phyloP scores from a whole-genome alignment of 1,140 invertebrate species.

The Battus philenor region DNA sequence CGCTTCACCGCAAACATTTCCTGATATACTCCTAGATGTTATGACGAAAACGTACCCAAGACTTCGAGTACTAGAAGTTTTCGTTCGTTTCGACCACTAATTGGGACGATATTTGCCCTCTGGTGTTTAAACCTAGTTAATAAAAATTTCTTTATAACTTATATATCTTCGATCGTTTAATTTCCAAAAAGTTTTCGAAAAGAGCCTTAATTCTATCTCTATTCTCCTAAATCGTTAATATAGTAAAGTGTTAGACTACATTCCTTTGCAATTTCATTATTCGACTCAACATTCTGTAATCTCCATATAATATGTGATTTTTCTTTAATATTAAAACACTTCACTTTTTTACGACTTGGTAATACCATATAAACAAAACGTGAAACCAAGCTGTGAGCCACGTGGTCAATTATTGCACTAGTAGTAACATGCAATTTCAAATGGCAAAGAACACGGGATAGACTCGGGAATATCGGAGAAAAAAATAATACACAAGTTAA shows the following conservation, averaged over 20 bases:
- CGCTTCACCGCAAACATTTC: constrained; percentile 24
- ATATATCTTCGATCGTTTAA: constrained; percentile 30
- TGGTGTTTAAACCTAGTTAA: constrained; percentile 30
- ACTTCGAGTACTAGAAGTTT: constrained; percentile 24
- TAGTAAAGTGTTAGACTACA: constrained; percentile 25
- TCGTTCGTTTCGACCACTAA: constrained; percentile 23
- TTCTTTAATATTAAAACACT: constrained; percentile 27
- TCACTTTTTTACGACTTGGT: constrained; percentile 3
- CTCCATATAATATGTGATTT: constrained; percentile 25
- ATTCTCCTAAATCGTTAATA: constrained; percentile 17
- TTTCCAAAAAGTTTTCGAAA: background rate
- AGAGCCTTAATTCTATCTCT: no score
- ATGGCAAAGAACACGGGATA: constrained; percentile 18
- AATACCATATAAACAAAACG: constrained; percentile 2
- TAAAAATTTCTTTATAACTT: constrained; percentile 31
- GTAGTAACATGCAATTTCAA: constrained; percentile 19
- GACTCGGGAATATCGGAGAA: constrained; percentile 17
- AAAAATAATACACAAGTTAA: constrained; percentile 5
- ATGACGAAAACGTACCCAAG: constrained; percentile 22
- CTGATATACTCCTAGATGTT: constrained; percentile 22
- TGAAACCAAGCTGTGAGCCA: background rate
- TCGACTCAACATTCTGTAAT: constrained; percentile 25
- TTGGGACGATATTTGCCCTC: constrained; percentile 23
- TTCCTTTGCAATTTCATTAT: constrained; percentile 31
- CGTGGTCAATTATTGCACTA: constrained; percentile 9